Percentiles rank a stretch among this genome's conserved stretches.
Evolutionary conservation across 2,888 invertebrate species (phyloP).

Genomic region (Patella caerulea): DNA sequence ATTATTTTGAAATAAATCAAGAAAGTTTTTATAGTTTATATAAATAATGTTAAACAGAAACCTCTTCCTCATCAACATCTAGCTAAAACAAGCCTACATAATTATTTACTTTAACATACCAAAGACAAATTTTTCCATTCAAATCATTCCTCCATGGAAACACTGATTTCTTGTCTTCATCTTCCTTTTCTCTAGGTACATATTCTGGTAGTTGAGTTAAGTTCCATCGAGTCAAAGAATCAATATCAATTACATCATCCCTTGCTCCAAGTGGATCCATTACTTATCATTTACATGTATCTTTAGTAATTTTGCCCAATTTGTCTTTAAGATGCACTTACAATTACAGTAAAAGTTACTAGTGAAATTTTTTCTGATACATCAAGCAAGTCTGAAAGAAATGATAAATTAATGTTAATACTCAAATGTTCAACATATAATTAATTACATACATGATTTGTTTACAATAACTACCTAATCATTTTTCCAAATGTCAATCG

Average conservation of each 20-base stretch:
- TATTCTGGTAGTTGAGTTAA: constrained; percentile 57
- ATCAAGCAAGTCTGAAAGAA: no score
- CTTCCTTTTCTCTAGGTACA: constrained; percentile 40
- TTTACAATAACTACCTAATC: no score
- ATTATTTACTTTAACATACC: constrained; percentile 45
- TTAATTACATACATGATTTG: no score
- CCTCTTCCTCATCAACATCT: neutral
- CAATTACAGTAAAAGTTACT: no score
- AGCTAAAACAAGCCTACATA: neutral
- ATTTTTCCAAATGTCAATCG: no score
- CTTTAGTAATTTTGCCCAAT: no score
- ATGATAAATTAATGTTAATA: no score
- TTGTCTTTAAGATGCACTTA: no score
- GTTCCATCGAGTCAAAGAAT: constrained; percentile 60
- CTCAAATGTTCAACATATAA: no score
- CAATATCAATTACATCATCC: constrained; percentile 50
- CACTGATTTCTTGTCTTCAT: constrained; percentile 47
- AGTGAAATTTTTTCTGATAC: no score
- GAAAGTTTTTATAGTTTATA: no score
- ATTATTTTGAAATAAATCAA: no score
- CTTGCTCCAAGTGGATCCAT: constrained; percentile 58
- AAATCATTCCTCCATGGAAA: constrained; percentile 66
- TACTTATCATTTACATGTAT: neutral
- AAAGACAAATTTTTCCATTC: constrained; percentile 64
- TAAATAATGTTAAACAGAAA: neutral